Evolutionary conservation across 2,113 vertebrate genomes (phyloP).

Genomic region (Cyprinodon brontotheroides): DNA sequence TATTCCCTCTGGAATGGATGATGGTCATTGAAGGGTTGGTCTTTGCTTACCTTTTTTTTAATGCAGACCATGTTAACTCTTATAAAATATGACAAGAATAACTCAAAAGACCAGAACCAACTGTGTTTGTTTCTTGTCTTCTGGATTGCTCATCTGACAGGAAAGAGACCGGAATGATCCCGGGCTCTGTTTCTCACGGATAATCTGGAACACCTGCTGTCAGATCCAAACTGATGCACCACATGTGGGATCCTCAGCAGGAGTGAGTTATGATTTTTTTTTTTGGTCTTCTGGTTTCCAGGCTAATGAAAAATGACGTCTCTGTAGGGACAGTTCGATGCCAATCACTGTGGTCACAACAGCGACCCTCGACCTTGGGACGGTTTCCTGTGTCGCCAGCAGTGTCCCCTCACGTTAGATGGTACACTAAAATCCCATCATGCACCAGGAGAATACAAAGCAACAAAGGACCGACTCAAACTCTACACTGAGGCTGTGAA

Average conservation of each 20-base stretch:
- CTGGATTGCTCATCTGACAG: slow-evolving; percentile 9
- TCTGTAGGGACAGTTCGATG: slow-evolving; percentile 1
- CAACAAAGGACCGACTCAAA: slow-evolving; percentile 19
- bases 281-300: slow-evolving; percentile 21
- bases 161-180: slow-evolving; percentile 4
- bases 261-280: neutral
- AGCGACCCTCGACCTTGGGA: slow-evolving; percentile 4
- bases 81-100: slow-evolving; percentile 12
- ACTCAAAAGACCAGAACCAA: slow-evolving; percentile 11
- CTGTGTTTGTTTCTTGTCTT: slow-evolving; percentile 13
- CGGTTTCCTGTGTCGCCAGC: slow-evolving; percentile 28
- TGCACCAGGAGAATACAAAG: slow-evolving; percentile 36
- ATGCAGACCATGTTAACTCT: neutral
- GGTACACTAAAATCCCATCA: slow-evolving; percentile 40
- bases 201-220: slow-evolving; percentile 60
- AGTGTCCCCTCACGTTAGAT: slow-evolving; percentile 4
- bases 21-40: neutral
- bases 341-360: slow-evolving; percentile 3
- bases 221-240: slow-evolving; percentile 12
- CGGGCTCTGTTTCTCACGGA: slow-evolving; percentile 47
- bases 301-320: slow-evolving; percentile 13
- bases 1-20: neutral
- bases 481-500: slow-evolving; percentile 8
- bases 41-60: too few species aligned
- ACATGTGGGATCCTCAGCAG: neutral